A percentile compares a stretch with the other conserved stretches of the same genome.
These are phyloP conservation scores for Anhinga anhinga DNA, from an alignment of 2,113 vertebrate species.

Conservation along the genomic window DNA sequence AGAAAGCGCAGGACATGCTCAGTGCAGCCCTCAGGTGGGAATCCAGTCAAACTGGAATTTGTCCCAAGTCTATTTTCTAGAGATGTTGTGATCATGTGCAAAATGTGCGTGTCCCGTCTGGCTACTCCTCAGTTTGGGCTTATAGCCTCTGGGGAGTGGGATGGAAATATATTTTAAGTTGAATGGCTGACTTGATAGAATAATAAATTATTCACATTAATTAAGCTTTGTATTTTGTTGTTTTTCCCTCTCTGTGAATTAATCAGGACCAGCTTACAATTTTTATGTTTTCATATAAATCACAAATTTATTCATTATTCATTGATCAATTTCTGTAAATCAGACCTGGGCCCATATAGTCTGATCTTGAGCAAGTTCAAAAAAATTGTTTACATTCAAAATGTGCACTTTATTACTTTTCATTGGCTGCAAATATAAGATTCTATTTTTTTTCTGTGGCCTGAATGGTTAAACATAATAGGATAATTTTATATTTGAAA, in stretches of 20 bases:
- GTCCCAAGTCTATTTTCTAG: neutral
- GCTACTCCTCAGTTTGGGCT: neutral
- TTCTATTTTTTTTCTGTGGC: neutral
- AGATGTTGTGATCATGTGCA: neutral
- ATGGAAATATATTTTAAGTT: neutral
- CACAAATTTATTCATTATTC: neutral
- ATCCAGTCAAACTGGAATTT: neutral
- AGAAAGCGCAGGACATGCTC: neutral
- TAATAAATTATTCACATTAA: conserved; percentile 26
- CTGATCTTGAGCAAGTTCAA: neutral
- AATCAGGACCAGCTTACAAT: neutral
- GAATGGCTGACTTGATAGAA: neutral
- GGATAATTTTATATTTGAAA: neutral
- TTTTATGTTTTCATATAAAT: neutral
- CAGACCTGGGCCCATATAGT: neutral
- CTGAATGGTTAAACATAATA: neutral
- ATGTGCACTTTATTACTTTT: neutral
- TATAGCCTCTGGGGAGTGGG: neutral
- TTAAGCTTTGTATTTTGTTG: neutral
- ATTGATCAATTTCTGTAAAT: conserved; percentile 3
- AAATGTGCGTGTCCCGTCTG: neutral
- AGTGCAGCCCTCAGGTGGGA: neutral
- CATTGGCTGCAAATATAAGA: neutral
- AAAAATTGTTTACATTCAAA: neutral
- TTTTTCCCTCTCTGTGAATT: neutral